Percentiles rank a stretch among this genome's conserved stretches.
These are phyloP conservation scores for Ostrea denselamellosa DNA, from an alignment of 1,140 invertebrate species.

Conservation along the genomic window DNA sequence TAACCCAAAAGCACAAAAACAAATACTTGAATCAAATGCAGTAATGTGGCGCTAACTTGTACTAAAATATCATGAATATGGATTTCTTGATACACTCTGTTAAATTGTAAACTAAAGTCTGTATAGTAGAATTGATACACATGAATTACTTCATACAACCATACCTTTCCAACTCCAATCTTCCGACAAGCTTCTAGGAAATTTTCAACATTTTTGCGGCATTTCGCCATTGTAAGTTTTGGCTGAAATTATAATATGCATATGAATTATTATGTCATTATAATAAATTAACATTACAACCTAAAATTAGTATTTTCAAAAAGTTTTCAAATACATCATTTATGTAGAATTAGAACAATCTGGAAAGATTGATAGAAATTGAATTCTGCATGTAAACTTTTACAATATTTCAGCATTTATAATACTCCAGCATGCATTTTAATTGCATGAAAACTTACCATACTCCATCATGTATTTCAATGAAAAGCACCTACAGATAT, in stretches of 20 bases:
- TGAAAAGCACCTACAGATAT: too few relatives aligned
- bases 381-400: too few relatives aligned
- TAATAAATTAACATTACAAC: too few relatives aligned
- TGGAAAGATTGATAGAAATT: too few relatives aligned
- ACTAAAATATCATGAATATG: not conserved
- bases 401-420: too few relatives aligned
- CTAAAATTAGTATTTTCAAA: too few relatives aligned
- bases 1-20: not conserved
- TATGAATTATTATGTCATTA: too few relatives aligned
- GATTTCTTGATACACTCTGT: not conserved
- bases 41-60: slow-evolving; percentile 3
- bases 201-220: slow-evolving; percentile 95
- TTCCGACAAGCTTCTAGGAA: slow-evolving; percentile 95
- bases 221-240: slow-evolving; percentile 94
- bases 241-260: slow-evolving; percentile 84
- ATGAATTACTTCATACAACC: not conserved
- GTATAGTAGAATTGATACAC: not conserved
- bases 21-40: not conserved
- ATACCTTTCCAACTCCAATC: slow-evolving; percentile 96
- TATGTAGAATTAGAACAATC: too few relatives aligned
- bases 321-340: too few relatives aligned
- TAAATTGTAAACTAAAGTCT: slow-evolving; percentile 8
- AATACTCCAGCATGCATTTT: too few relatives aligned
- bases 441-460: too few relatives aligned
- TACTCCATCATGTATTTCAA: too few relatives aligned